Conservation (phyloP, 2,113 vertebrate genomes). For the Copsychus sechellarum region DNA sequence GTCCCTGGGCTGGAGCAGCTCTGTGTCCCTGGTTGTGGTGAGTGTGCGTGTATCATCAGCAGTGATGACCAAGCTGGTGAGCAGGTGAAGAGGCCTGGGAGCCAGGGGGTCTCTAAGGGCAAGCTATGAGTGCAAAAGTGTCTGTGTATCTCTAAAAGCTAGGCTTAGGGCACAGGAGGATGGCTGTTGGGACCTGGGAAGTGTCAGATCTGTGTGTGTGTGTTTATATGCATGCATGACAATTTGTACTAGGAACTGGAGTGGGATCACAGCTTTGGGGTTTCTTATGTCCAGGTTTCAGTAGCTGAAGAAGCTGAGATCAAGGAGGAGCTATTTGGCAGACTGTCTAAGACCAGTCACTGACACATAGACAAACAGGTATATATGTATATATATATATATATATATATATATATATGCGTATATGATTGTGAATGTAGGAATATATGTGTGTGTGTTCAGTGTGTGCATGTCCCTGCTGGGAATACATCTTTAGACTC, state of each 20-base stretch:
- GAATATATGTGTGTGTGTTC: neutral
- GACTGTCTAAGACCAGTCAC: neutral
- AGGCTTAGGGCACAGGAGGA: neutral
- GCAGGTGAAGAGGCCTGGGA: neutral
- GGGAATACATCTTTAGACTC: neutral
- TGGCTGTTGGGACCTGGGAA: neutral
- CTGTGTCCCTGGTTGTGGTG: fast-evolving
- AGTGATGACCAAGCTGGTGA: neutral
- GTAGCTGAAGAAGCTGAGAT: neutral
- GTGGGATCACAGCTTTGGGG: neutral
- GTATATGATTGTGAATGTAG: neutral
- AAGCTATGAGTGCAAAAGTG: fast-evolving
- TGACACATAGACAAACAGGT: neutral
- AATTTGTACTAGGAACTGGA: neutral
- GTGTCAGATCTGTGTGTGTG: neutral
- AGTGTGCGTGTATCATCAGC: neutral
- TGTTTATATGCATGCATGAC: too few relatives aligned
- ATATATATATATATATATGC: neutral
- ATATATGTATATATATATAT: neutral
- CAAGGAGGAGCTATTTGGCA: neutral
- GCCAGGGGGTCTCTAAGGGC: neutral
- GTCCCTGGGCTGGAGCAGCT: neutral
- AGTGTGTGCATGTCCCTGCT: neutral
- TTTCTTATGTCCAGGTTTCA: neutral
- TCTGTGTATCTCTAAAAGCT: neutral